These are phyloP conservation scores for Netta rufina DNA, from an alignment of 2,797 vertebrate species.

Conservation along the genomic window DNA sequence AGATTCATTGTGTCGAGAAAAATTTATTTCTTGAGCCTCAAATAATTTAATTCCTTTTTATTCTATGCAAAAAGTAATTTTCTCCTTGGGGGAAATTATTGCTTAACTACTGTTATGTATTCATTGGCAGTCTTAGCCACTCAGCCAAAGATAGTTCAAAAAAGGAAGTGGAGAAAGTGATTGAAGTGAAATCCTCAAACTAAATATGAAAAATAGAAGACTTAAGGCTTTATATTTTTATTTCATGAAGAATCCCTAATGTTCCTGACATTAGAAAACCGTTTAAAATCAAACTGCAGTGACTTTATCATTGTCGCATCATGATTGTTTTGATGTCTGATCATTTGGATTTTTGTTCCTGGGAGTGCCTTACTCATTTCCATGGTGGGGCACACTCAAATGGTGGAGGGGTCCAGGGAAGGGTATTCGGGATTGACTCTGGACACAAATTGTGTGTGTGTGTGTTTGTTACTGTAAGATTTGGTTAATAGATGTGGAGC, in stretches of 20 bases:
- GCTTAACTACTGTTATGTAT: constrained; percentile 68
- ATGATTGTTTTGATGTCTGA: neutral
- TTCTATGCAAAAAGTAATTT: constrained; percentile 69
- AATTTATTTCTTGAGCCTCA: constrained; percentile 65
- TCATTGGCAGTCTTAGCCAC: constrained; percentile 42
- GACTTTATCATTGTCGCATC: neutral
- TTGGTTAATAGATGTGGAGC: neutral
- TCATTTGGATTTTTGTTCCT: neutral
- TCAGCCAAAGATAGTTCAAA: constrained; percentile 48
- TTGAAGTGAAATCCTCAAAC: constrained; percentile 51
- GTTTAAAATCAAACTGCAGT: neutral
- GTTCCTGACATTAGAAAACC: neutral
- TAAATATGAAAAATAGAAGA: constrained; percentile 25
- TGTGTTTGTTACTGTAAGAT: neutral
- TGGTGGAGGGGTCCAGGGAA: too few species aligned
- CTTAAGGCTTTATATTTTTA: neutral
- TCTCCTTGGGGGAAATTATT: constrained; percentile 57
- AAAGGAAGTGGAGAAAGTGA: constrained; percentile 50
- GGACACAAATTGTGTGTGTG: neutral
- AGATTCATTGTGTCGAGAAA: constrained; percentile 65
- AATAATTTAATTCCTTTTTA: constrained; percentile 74
- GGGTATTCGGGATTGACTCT: neutral
- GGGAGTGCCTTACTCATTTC: neutral
- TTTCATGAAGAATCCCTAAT: neutral
- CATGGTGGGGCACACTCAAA: neutral